Conservation (phyloP, 2,888 invertebrate genomes). For the Netelia inedita region DNA sequence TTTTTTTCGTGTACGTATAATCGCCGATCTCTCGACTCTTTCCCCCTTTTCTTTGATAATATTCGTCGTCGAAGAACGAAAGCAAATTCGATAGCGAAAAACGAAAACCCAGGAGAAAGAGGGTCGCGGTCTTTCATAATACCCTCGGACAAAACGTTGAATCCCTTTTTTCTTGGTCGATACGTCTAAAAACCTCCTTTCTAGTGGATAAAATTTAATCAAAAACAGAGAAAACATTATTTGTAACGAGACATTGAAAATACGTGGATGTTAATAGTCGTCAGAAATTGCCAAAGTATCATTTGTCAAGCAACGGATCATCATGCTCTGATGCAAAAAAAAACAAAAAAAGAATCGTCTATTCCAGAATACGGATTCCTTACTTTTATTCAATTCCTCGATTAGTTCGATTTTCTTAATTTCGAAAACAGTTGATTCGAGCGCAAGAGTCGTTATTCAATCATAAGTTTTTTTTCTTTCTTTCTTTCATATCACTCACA, state of each 20-base stretch:
- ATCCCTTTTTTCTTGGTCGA: slow-evolving; percentile 14
- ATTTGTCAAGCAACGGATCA: slow-evolving; percentile 12
- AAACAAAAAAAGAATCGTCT: background rate
- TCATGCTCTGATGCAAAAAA: background rate
- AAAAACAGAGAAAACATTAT: slow-evolving; percentile 12
- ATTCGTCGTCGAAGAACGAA: slow-evolving; percentile 17
- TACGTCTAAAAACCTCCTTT: slow-evolving; percentile 4
- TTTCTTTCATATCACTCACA: background rate
- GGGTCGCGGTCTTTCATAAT: slow-evolving; percentile 21
- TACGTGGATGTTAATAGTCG: slow-evolving; percentile 31
- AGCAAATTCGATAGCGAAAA: slow-evolving; percentile 15
- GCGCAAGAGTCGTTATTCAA: background rate
- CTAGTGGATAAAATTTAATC: slow-evolving; percentile 12
- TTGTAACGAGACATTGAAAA: slow-evolving; percentile 17
- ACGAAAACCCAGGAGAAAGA: slow-evolving; percentile 66
- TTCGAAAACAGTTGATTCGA: background rate
- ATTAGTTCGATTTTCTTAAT: background rate
- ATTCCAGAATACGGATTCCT: background rate
- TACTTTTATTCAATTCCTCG: background rate
- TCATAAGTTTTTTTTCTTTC: background rate
- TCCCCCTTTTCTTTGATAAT: slow-evolving; percentile 9
- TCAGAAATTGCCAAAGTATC: slow-evolving; percentile 8
- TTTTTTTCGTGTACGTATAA: background rate
- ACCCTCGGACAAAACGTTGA: slow-evolving; percentile 24
- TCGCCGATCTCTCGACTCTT: background rate